Conservation (phyloP, 2,888 invertebrate genomes). For the Hartigia nigra region DNA sequence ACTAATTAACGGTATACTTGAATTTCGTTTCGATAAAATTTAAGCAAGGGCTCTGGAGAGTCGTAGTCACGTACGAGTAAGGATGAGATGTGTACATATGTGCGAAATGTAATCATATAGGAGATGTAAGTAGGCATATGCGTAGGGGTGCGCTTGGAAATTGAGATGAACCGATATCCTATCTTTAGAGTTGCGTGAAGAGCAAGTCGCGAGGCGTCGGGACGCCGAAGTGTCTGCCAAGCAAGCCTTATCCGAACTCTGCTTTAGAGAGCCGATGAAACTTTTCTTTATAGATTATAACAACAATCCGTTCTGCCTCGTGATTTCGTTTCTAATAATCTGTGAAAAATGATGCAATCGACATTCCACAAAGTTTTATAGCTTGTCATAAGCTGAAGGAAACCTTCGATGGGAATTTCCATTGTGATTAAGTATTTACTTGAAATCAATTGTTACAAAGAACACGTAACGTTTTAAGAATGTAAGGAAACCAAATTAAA, state of each 20-base stretch:
- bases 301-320: neutral
- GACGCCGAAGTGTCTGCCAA: constrained; percentile 40
- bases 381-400: neutral
- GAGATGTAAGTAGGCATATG: neutral
- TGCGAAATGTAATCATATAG: neutral
- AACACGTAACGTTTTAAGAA: neutral
- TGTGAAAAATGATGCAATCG: neutral
- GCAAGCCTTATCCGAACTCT: constrained; percentile 37
- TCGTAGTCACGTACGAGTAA: neutral
- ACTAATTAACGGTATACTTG: neutral
- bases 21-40: neutral
- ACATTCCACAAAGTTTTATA: neutral
- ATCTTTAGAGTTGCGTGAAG: constrained; percentile 29
- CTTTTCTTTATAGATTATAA: neutral
- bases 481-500: neutral
- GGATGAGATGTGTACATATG: neutral
- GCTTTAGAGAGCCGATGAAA: constrained; percentile 4
- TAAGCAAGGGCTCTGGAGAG: neutral
- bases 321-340: neutral
- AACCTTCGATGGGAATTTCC: neutral
- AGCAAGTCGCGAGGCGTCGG: constrained; percentile 17
- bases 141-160: neutral
- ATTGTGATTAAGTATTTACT: neutral
- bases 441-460: neutral
- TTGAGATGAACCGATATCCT: constrained; percentile 16